Percentiles rank a stretch among this genome's conserved stretches.
Evolutionary conservation across 1,140 invertebrate genomes (phyloP).

Genomic region (Cydia fagiglandana): DNA sequence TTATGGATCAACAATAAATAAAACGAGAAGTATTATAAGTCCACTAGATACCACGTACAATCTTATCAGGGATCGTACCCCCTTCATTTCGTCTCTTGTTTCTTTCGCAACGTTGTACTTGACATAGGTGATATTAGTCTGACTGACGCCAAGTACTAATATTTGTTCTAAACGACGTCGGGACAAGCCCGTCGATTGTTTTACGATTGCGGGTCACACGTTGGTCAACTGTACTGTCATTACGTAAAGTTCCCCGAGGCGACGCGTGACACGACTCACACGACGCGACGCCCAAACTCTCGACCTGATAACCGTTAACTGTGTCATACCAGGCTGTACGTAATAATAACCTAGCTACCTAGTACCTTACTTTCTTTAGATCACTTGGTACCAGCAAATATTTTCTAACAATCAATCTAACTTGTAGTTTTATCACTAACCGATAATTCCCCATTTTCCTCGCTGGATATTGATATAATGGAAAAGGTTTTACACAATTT

Average conservation of each 20-base stretch:
- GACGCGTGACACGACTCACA: slow-evolving; percentile 24
- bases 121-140: background rate
- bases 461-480: too few species aligned
- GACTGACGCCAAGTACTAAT: background rate
- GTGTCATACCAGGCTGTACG: slow-evolving; percentile 23
- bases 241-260: slow-evolving; percentile 23
- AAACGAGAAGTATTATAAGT: too few species aligned
- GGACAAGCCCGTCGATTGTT: slow-evolving; percentile 18
- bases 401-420: too few species aligned
- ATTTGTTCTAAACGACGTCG: background rate
- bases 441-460: too few species aligned
- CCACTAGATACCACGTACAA: too few species aligned
- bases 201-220: slow-evolving; percentile 25
- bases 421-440: too few species aligned
- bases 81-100: too few species aligned
- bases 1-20: too few species aligned
- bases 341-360: slow-evolving; percentile 21
- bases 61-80: too few species aligned
- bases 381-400: background rate
- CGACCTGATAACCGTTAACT: slow-evolving; percentile 30
- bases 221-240: slow-evolving; percentile 21
- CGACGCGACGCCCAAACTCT: slow-evolving; percentile 26
- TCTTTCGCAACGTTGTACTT: too few species aligned
- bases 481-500: too few species aligned
- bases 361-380: background rate